Base-by-base conservation (phyloP, 1,140 invertebrate genomes). In the Coptotermes formosanus region DNA sequence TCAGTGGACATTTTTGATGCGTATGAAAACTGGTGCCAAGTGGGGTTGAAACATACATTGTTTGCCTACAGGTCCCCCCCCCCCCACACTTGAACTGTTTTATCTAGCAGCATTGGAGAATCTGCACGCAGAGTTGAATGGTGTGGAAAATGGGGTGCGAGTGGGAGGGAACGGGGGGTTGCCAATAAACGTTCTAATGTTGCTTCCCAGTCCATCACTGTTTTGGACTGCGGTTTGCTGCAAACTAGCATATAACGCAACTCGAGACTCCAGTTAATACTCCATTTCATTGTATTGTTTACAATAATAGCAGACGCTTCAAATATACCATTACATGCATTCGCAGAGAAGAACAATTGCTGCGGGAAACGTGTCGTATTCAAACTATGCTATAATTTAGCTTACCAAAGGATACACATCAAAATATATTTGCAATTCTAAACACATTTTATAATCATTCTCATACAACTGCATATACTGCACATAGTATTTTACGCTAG, bases 131-230 rank as follows among this genome's bases (percentile, higher is more conserved):
- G 59, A n/a, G 59, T 21, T 64, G 16, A 64, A 64, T 64, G 59
- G 59, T 64, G 59, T 64, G 59, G 59, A 64, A 21, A 64, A 64
- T 64, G 59, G 59, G 55, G 55, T 14, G 21, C 3, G 6, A 23
- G 55, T 14, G 55, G 21, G 55, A 59, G 55, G 14, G 59, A 64
- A 8, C 9, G 52, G 59, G 21, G 21, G 19, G 59, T 30, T 75
- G 64, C 30, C 64, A 75, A 75, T 75, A 75, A 64, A 75, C n/a
- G 64, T 75, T 75, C 64, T 25, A 75, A 75, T 75, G n/a, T 75
- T n/a, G n/a, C 64, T n/a, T 75, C 64, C 64, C 64, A 30, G 64
- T 30, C n/a, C 64, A 75, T 75, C 64, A 75, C 25, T 9, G 64
- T 75, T 75, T 59, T 30, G 64, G 64, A 25, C n/a, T 2, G 64